Conservation (phyloP, 2,113 vertebrate species). For the Oceanodroma tethys region DNA sequence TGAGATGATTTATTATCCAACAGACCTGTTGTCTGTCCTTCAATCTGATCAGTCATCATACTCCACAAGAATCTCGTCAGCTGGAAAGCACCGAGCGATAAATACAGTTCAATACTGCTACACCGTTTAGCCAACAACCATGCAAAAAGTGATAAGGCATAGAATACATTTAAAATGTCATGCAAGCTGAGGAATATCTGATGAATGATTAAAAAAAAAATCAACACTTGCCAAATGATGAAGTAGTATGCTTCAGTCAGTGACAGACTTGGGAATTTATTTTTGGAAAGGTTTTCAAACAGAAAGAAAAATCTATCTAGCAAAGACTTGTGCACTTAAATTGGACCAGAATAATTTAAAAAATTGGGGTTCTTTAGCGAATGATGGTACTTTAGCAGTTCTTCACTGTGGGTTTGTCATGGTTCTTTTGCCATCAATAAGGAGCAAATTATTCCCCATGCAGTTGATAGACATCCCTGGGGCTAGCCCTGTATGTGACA, state of each 20-base stretch:
- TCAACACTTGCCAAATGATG: constrained; percentile 45
- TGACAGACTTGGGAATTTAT: neutral
- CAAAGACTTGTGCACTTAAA: neutral
- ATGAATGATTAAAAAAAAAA: neutral
- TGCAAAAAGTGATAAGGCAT: neutral
- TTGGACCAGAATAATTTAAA: neutral
- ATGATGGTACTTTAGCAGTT: neutral
- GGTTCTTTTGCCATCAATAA: neutral
- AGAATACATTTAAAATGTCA: neutral
- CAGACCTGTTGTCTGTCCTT: constrained; percentile 19
- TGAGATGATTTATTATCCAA: constrained; percentile 45
- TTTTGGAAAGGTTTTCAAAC: neutral
- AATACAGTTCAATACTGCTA: constrained; percentile 3
- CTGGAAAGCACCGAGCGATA: constrained; percentile 37
- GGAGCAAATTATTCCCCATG: neutral
- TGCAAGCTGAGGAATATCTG: constrained; percentile 17
- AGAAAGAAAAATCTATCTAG: neutral
- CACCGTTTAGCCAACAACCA: neutral
- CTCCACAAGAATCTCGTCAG: constrained; percentile 8
- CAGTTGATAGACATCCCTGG: neutral
- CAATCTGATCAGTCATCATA: neutral
- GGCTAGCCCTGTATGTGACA: neutral
- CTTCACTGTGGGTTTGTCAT: neutral
- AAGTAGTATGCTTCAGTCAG: constrained; percentile 21
- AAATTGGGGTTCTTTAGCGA: neutral